Percentiles rank a stretch among this genome's conserved stretches.
These are phyloP conservation scores for Ophion ventricosus DNA, from an alignment of 2,888 invertebrate genomes.

Conservation along the genomic window DNA sequence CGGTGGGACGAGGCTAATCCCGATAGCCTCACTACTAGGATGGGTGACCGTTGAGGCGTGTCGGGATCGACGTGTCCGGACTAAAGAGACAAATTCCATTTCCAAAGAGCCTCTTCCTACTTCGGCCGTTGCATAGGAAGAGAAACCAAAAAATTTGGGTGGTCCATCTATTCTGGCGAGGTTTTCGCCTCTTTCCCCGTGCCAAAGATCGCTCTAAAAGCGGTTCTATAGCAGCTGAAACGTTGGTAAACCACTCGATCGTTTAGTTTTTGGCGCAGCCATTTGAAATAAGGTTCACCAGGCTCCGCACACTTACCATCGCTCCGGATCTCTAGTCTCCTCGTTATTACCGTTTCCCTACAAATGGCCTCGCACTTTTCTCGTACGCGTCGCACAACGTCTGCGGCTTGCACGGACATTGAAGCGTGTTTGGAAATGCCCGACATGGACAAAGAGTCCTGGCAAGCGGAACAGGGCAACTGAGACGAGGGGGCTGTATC, in stretches of 20 bases:
- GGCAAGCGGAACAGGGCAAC: conserved; percentile 57
- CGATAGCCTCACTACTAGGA: conserved; percentile 7
- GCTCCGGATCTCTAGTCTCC: not conserved
- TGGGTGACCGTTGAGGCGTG: not conserved
- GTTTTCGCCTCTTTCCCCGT: not conserved
- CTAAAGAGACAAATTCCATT: not conserved
- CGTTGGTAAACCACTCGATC: not conserved
- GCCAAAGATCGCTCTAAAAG: not conserved
- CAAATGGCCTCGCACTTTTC: not conserved
- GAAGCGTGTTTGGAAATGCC: conserved; percentile 32
- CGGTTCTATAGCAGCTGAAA: not conserved
- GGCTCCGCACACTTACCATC: no score
- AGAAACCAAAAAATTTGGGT: not conserved
- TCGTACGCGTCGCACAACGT: not conserved
- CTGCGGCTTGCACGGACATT: not conserved
- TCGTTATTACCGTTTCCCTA: not conserved
- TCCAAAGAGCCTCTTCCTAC: not conserved
- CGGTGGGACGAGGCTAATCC: conserved; percentile 8
- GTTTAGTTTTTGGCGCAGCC: not conserved
- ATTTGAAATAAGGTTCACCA: not conserved
- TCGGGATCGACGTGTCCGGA: not conserved
- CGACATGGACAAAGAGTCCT: conserved; percentile 63
- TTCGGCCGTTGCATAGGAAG: not conserved
- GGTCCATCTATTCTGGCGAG: conserved; percentile 1
- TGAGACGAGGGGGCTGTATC: conserved; percentile 58